phyloP scores from a whole-genome alignment of 2,113 vertebrate genomes.

The Cebus imitator region DNA sequence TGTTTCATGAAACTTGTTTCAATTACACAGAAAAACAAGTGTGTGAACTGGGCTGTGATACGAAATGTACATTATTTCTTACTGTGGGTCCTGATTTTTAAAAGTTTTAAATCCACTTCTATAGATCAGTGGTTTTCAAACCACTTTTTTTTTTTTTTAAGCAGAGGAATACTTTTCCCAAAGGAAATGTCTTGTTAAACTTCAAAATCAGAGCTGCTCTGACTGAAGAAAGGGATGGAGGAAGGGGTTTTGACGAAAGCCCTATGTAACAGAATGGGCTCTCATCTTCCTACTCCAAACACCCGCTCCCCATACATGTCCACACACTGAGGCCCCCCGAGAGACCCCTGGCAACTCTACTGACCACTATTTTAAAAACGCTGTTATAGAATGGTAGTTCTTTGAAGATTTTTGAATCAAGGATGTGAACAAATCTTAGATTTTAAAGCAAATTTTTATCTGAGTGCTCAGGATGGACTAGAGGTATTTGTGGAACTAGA shows the following conservation, averaged over 20 bases:
- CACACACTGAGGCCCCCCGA: neutral
- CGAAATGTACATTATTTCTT: neutral
- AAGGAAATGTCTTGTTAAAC: neutral
- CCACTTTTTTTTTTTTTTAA: neutral
- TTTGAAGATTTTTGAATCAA: neutral
- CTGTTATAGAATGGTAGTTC: neutral
- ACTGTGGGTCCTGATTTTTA: neutral
- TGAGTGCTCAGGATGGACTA: neutral
- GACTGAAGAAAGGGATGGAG: neutral
- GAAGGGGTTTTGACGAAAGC: neutral
- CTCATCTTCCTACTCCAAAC: neutral
- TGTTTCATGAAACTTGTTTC: slow-evolving; percentile 10
- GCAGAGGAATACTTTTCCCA: neutral
- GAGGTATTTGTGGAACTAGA: neutral
- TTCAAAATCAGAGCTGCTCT: neutral
- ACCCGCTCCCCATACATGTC: rapidly evolving
- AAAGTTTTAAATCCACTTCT: neutral
- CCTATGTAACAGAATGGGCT: neutral
- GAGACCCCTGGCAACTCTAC: neutral
- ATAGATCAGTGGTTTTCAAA: neutral
- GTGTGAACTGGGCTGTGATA: neutral
- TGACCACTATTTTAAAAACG: neutral
- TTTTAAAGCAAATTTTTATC: neutral
- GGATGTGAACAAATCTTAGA: neutral
- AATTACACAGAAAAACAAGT: neutral